Conservation (phyloP, 2,888 invertebrate genomes). For the Hermaeophaga mercurialis region DNA sequence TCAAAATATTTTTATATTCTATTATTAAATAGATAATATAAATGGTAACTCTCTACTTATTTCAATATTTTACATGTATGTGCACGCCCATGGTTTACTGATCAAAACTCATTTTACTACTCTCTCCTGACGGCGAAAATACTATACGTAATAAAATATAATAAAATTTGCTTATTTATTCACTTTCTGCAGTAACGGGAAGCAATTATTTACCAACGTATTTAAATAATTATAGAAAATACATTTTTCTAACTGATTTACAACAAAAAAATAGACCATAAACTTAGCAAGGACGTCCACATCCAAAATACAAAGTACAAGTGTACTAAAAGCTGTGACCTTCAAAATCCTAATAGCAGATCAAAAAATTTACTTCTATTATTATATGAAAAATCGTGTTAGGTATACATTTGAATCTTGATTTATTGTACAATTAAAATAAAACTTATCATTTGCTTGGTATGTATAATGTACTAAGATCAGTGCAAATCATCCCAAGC, state of each 20-base stretch:
- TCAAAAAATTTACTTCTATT: not conserved
- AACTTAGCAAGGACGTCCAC: constrained; percentile 3
- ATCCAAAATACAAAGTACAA: constrained; percentile 11
- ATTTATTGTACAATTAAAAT: not conserved
- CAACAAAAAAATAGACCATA: not conserved
- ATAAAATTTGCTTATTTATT: too few species aligned
- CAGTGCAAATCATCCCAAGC: not conserved
- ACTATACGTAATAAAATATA: too few species aligned
- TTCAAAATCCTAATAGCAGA: not conserved
- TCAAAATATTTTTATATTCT: too few species aligned
- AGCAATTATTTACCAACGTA: too few species aligned
- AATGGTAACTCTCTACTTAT: too few species aligned
- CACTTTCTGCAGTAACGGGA: too few species aligned
- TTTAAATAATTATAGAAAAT: too few species aligned
- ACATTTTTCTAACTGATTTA: not conserved
- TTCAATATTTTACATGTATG: too few species aligned
- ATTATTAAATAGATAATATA: too few species aligned
- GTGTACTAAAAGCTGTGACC: constrained; percentile 1
- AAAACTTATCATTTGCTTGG: not conserved
- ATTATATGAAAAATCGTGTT: not conserved
- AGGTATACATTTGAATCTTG: not conserved
- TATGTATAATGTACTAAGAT: not conserved
- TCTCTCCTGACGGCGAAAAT: too few species aligned
- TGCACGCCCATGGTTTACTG: too few species aligned
- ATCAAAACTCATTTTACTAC: too few species aligned